A percentile compares a stretch with the other conserved stretches of the same genome.
These are phyloP conservation scores for Cottoperca gobio DNA, from an alignment of 2,797 vertebrate genomes.

Conservation along the genomic window DNA sequence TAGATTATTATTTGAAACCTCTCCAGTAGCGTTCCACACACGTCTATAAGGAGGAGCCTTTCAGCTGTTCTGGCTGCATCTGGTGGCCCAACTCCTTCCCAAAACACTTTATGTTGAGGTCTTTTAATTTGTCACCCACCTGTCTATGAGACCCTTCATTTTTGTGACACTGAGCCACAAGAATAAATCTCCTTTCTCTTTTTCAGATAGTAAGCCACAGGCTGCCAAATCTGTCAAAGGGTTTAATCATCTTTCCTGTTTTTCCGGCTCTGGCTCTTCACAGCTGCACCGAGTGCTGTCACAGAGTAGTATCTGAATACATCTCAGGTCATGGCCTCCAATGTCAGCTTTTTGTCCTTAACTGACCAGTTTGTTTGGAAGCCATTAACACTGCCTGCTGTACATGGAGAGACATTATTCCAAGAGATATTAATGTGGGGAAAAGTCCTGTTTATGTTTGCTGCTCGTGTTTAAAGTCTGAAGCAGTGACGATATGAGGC, in stretches of 20 bases:
- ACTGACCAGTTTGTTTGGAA: constrained; percentile 16
- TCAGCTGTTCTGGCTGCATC: neutral
- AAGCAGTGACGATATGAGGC: neutral
- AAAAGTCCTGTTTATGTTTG: constrained; percentile 39
- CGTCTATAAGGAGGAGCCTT: neutral
- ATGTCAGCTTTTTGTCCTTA: constrained; percentile 19
- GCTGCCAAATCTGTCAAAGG: constrained; percentile 66
- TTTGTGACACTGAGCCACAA: constrained; percentile 53
- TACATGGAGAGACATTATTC: neutral
- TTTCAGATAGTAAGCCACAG: constrained; percentile 18
- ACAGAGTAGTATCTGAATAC: neutral
- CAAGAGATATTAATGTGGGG: constrained; percentile 6
- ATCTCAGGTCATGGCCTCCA: neutral
- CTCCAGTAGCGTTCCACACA: neutral
- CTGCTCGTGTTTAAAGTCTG: constrained; percentile 48
- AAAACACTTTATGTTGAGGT: neutral
- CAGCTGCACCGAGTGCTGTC: constrained; percentile 57
- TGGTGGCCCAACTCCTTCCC: neutral
- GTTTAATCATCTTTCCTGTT: constrained; percentile 69
- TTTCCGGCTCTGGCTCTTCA: constrained; percentile 48
- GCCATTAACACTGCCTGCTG: neutral
- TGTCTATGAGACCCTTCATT: constrained; percentile 32
- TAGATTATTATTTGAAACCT: neutral
- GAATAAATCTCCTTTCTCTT: constrained; percentile 48
- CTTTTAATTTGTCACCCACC: constrained; percentile 33